Evolutionary conservation across 1,140 invertebrate genomes (phyloP), one percentile per base, ranked within the genome.

Genomic region (roundworm (Caenorhabditis elegans)): DNA sequence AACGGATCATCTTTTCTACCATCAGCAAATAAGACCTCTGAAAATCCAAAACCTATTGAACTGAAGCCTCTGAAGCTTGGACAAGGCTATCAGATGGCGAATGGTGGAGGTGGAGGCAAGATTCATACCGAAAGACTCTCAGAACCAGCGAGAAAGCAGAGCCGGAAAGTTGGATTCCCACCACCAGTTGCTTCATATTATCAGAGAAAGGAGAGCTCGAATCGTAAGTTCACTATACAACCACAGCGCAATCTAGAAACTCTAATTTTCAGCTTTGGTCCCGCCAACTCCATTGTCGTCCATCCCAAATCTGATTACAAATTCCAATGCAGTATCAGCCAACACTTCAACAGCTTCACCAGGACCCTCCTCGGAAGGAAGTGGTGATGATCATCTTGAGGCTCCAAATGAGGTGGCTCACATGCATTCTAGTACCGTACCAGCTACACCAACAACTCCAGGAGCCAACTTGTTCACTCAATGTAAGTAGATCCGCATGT

Each of bases 121-220:
- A 70, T 70, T 39, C 60, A 70, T 3, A 70, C 60, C 6, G 60
- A 81, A 26, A 15, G 65, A 15, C 36, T n/a, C 17, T 47, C 53
- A 22, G 53, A 70, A 26, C 80, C 48, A 13, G 26, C 36, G 19
- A 60, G 80, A 51, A 48, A 81, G 77, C 51, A 22, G 15, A 26
- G 28, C 11, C 76, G 26, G 39, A 81, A 81, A 22, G 70, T 83
- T 24, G 77, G 82, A 11, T 79, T 83, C 10, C 82, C 82, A 2
- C 28, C 81, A 13, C 76, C 81, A 6, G 82, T 83, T 0, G 22
- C 82, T 5, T 34, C 51, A 1, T 83, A 79, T 53, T 79, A 75
- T 34, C 80, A 82, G 75, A 78, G 78, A 53, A 83, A 83, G 31
- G 82, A 83, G 8, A 79, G 49, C 43, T 31, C 31, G 4, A 47